Evolutionary conservation across 2,888 invertebrate species (phyloP).

Genomic region (Eurytoma californica): DNA sequence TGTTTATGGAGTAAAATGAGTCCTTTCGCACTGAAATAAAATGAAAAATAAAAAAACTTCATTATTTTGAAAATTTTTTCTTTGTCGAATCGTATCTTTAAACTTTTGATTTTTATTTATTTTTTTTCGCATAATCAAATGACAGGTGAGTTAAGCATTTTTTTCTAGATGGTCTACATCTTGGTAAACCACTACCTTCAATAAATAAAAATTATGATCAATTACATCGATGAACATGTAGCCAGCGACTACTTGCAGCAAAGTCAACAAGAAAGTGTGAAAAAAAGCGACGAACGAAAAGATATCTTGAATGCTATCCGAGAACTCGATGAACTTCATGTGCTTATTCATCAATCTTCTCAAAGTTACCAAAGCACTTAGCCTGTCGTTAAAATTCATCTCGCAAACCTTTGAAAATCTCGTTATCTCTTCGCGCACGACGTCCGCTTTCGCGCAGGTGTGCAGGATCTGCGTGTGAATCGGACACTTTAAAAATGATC

Average conservation of each 20-base stretch:
- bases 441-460: slow-evolving; percentile 38
- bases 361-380: background rate
- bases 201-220: background rate
- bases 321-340: slow-evolving; percentile 56
- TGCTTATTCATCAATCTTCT: slow-evolving; percentile 48
- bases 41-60: background rate
- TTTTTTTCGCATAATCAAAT: too few relatives aligned
- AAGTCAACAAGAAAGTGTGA: slow-evolving; percentile 59
- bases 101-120: too few relatives aligned
- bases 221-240: slow-evolving; percentile 60
- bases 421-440: slow-evolving; percentile 35
- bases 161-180: too few relatives aligned
- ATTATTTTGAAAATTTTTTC: background rate
- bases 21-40: background rate
- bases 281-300: slow-evolving; percentile 59
- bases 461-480: slow-evolving; percentile 34
- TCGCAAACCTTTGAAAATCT: slow-evolving; percentile 20
- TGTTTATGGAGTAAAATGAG: too few relatives aligned
- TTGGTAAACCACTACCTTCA: too few relatives aligned
- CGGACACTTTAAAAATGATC: too few relatives aligned
- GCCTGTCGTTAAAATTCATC: background rate
- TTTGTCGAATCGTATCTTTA: too few relatives aligned
- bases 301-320: slow-evolving; percentile 56
- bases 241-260: slow-evolving; percentile 59
- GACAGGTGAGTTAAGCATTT: too few relatives aligned